phyloP scores from a whole-genome alignment of 1,140 invertebrate species.

The Drusus annulatus region DNA sequence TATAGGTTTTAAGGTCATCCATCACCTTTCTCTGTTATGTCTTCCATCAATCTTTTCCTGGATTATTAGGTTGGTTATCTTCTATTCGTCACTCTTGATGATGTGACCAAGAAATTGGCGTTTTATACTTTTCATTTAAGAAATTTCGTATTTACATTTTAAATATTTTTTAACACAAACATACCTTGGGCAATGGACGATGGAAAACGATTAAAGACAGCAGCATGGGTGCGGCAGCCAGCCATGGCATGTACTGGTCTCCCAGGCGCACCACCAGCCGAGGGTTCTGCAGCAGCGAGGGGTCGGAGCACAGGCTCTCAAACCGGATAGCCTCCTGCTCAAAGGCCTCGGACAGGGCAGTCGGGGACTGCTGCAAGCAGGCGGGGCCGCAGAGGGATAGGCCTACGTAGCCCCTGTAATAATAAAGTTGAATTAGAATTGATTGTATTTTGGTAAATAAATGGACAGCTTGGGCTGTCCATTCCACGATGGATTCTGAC shows the following conservation, averaged over 20 bases:
- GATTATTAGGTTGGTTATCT: too few relatives aligned
- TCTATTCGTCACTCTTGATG: too few relatives aligned
- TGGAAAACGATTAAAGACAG: constrained; percentile 88
- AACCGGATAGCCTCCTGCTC: constrained; percentile 83
- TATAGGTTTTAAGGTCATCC: too few relatives aligned
- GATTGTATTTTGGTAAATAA: too few relatives aligned
- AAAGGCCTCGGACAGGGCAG: constrained; percentile 75
- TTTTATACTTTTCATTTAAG: too few relatives aligned
- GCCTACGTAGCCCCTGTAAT: constrained; percentile 54
- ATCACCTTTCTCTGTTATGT: too few relatives aligned
- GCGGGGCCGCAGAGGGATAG: constrained; percentile 54
- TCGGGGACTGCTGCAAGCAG: constrained; percentile 47
- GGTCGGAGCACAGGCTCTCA: constrained; percentile 88
- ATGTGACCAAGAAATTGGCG: too few relatives aligned
- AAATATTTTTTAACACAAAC: neutral
- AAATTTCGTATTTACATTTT: too few relatives aligned
- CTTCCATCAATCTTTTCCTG: too few relatives aligned
- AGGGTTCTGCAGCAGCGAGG: constrained; percentile 84
- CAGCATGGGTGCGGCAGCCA: constrained; percentile 88
- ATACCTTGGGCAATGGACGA: constrained; percentile 81
- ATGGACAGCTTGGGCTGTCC: too few relatives aligned
- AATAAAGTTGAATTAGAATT: neutral
- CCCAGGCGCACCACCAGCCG: constrained; percentile 91
- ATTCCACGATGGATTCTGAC: too few relatives aligned
- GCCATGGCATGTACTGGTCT: constrained; percentile 92